These are phyloP conservation scores for Heliconius ismenius DNA, from an alignment of 2,888 invertebrate species.

Conservation along the genomic window DNA sequence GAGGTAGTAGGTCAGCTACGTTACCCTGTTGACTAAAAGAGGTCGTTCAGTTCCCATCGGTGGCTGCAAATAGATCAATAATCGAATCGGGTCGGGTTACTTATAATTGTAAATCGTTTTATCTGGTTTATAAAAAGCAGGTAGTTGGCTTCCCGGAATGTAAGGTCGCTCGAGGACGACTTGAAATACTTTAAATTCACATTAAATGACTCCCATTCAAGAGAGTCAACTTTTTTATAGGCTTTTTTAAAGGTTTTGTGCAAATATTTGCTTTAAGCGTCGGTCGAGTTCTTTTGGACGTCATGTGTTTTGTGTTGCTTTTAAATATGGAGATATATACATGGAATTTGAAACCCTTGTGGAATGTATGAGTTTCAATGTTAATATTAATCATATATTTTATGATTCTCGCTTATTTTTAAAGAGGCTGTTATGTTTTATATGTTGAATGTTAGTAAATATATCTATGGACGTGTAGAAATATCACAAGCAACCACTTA, in stretches of 20 bases:
- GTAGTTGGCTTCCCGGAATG: constrained; percentile 76
- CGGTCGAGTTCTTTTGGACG: constrained; percentile 48
- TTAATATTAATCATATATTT: constrained; percentile 1
- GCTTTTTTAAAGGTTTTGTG: constrained; percentile 61
- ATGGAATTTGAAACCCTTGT: constrained; percentile 30
- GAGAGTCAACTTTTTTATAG: constrained; percentile 48
- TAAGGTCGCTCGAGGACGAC: constrained; percentile 60
- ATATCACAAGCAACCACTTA: too few species aligned
- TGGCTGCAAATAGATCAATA: constrained; percentile 58
- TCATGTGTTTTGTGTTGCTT: constrained; percentile 51
- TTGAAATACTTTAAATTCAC: constrained; percentile 52
- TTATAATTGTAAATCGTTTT: constrained; percentile 62
- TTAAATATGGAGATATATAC: constrained; percentile 36
- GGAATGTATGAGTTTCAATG: constrained; percentile 19
- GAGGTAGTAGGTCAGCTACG: constrained; percentile 63
- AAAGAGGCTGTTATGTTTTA: background rate
- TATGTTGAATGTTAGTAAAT: too few species aligned
- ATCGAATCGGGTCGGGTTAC: constrained; percentile 64
- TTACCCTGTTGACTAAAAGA: constrained; percentile 62
- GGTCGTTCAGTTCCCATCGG: constrained; percentile 55
- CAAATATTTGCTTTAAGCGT: constrained; percentile 54
- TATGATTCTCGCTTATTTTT: background rate
- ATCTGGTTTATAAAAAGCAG: constrained; percentile 74
- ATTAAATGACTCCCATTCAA: constrained; percentile 59
- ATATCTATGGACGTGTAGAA: too few species aligned